These are phyloP conservation scores for Eupithecia exiguata DNA, from an alignment of 2,888 invertebrate genomes.

Conservation along the genomic window DNA sequence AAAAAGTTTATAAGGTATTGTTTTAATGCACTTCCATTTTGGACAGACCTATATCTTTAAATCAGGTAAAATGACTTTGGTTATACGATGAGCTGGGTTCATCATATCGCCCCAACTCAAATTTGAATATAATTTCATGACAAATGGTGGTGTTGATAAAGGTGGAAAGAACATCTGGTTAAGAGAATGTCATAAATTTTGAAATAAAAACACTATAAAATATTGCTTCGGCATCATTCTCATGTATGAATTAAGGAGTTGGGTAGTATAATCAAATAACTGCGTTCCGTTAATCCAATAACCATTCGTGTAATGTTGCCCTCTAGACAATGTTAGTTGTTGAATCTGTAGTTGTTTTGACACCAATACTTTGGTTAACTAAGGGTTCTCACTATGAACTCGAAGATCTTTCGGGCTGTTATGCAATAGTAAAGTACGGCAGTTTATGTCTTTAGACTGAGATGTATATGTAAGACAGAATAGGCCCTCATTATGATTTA, in stretches of 20 bases:
- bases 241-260: slow-evolving; percentile 33
- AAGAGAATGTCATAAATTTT: background rate
- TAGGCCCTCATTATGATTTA: background rate
- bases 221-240: slow-evolving; percentile 5
- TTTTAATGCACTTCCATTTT: background rate
- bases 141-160: no score
- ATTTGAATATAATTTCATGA: no score
- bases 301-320: slow-evolving; percentile 65
- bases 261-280: slow-evolving; percentile 45
- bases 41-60: background rate
- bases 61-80: background rate
- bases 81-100: no score
- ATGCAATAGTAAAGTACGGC: no score
- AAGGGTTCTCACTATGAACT: slow-evolving; percentile 44
- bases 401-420: slow-evolving; percentile 11
- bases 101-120: background rate
- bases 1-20: no score
- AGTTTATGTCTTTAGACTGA: no score
- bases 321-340: slow-evolving; percentile 49
- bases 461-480: no score
- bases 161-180: no score
- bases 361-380: slow-evolving; percentile 60
- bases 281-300: slow-evolving; percentile 69
- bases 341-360: slow-evolving; percentile 52
- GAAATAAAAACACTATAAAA: background rate